Conservation (phyloP, 2,797 vertebrate species). For the Megalops cyprinoides region DNA sequence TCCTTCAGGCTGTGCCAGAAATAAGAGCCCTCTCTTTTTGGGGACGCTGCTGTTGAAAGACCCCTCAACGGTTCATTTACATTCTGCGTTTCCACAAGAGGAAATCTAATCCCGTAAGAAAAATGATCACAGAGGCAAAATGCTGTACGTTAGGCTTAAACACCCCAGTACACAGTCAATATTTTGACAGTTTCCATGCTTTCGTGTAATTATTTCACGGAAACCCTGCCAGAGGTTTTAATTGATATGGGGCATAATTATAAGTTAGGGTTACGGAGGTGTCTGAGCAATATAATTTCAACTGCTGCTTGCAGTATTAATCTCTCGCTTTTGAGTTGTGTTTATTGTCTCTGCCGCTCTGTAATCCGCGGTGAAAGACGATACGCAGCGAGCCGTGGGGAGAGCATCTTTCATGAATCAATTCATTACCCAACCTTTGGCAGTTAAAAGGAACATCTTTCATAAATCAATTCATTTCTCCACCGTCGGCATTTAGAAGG, state of each 20-base stretch:
- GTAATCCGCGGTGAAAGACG: constrained; percentile 64
- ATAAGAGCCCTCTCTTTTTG: constrained; percentile 59
- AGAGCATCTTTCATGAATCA: constrained; percentile 70
- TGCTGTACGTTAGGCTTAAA: constrained; percentile 56
- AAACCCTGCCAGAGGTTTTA: constrained; percentile 69
- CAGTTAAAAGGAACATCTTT: constrained; percentile 63
- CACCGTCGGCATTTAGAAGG: constrained; percentile 65
- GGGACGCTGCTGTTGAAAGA: constrained; percentile 56
- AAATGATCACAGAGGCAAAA: constrained; percentile 55
- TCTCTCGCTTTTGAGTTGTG: constrained; percentile 61
- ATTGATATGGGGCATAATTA: constrained; percentile 78
- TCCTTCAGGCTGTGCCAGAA: constrained; percentile 56
- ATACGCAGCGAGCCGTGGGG: constrained; percentile 57
- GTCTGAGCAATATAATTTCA: constrained; percentile 53
- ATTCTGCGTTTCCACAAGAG: constrained; percentile 45
- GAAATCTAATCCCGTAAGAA: constrained; percentile 69
- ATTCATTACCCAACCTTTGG: constrained; percentile 67
- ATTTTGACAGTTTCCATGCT: constrained; percentile 76
- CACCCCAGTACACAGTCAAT: constrained; percentile 67
- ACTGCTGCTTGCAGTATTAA: constrained; percentile 62
- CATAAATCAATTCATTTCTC: constrained; percentile 71
- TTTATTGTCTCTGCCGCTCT: constrained; percentile 57
- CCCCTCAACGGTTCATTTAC: constrained; percentile 56
- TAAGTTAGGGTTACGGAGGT: constrained; percentile 64
- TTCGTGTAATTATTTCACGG: constrained; percentile 69